Evolutionary conservation across 53 echinoderm and acorn worm species (phyloP), one percentile per base, ranked within the genome.

Genomic region (Temnopleurus reevesii): DNA sequence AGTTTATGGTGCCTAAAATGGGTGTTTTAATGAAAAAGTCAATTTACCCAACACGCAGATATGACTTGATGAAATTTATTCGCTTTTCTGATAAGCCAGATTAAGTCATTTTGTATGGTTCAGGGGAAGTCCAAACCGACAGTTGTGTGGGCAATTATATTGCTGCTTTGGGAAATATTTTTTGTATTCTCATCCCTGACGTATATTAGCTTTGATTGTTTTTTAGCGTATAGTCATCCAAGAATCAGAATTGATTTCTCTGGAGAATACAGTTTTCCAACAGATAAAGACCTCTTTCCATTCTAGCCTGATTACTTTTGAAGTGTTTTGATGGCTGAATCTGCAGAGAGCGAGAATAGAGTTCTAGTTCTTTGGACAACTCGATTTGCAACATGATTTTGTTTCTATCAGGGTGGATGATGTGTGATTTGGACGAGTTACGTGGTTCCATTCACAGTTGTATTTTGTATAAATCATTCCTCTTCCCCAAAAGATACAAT

Each of bases 241-340:
- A 38, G 71, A 36, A 71, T 71, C 41, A 71, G 71, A 71, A 27
- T 27, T 71, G 71, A 71, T 71, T 71, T 41, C 71, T 71, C 71
- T 8, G 36, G 71, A 71, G 71, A 23, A 71, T 41, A 41, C n/a
- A n/a, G n/a, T n/a, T n/a, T 34, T 71, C 41, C 21, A 71, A 71
- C 41, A 41, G 41, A 71, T 71, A 71, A 71, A 71, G 71, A 71
- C 71, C 12, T 71, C 71, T 71, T 21, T 5, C 71, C 41, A n/a
- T 41, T 41, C 71, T 38, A 10, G 19, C 15, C 71, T 71, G 71
- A 71, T 71, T 71, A 71, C 36, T n/a, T 71, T 41, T 71, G 71
- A 71, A 71, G 71, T 71, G 71, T 71, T 71, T 71, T 71, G 71
- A 71, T 71, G 71, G 71, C 71, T 23, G 71, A 38, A 41, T 43